Evolutionary conservation across 2,888 invertebrate species (phyloP), one percentile per base, ranked within the genome.

Genomic region (Hololepta plana): DNA sequence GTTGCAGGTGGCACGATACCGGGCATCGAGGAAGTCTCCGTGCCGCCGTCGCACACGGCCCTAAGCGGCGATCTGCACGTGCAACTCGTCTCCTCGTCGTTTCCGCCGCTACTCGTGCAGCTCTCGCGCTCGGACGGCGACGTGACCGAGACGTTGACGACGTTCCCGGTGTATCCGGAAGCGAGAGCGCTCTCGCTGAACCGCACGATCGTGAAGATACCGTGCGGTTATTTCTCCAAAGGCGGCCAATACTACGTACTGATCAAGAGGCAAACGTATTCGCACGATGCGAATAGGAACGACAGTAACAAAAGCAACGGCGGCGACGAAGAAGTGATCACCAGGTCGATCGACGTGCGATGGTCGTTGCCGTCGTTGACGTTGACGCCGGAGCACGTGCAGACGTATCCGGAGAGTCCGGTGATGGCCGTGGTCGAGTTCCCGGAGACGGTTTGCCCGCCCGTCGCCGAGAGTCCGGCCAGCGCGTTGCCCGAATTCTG

Each of bases 31-130:
- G 33, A 33, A 16, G 17, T 42, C n/a, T 28, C 32, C 6, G 46
- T 79, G 40, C 79, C 81, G n/a, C 63, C 69, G 36, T 65, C 71
- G 23, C 73, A 81, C 47, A 72, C 73, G 32, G 81, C 81, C 15
- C 57, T 82, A 39, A 76, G 76, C 38, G 81, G 81, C 36, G 81
- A 82, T 52, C 65, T 82, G 32, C 72, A 71, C 47, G 66, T 82
- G 38, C 65, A 66, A 49, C 66, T 81, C 40, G 44, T 53, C 24
- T 59, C 60, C 10, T 47, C 57, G 13, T 48, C 55, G 13, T 49
- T 51, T 36, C 45, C 51, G 23, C 51, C 51, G 31, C 43, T 53
- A 21, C 40, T 49, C 23, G 44, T 57, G 38, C 53, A 52, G 37
- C 42, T 54, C 29, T 55, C 67, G 47, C 42, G 59, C 37, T 36